phyloP scores from a whole-genome alignment of 2,113 vertebrate genomes.

The Channa argus region DNA sequence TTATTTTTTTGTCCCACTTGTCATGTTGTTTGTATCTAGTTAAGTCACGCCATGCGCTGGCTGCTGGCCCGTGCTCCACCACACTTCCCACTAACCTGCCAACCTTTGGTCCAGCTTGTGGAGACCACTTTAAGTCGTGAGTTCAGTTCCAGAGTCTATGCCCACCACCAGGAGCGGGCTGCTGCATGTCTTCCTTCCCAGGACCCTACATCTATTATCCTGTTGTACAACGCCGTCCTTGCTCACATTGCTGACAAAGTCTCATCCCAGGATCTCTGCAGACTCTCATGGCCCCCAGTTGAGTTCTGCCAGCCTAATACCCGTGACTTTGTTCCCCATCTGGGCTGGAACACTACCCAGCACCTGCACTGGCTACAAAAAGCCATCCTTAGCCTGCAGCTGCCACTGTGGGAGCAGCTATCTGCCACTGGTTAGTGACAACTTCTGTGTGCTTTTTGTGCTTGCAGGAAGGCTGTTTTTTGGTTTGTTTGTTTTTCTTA shows the following conservation, averaged over 20 bases:
- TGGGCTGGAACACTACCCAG: slow-evolving; percentile 87
- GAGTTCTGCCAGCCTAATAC: slow-evolving; percentile 88
- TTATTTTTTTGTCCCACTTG: not conserved
- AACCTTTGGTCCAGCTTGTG: slow-evolving; percentile 88
- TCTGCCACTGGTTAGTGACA: slow-evolving; percentile 79
- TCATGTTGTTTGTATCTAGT: slow-evolving; percentile 67
- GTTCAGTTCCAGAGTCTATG: slow-evolving; percentile 86
- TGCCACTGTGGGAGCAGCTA: slow-evolving; percentile 88
- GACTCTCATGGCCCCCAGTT: slow-evolving; percentile 90
- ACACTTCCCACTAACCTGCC: slow-evolving; percentile 83
- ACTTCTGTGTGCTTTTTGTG: not conserved
- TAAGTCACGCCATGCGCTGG: slow-evolving; percentile 87
- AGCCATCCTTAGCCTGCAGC: slow-evolving; percentile 88
- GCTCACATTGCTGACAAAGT: slow-evolving; percentile 85
- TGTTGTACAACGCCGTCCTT: slow-evolving; percentile 90
- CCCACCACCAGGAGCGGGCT: slow-evolving; percentile 84
- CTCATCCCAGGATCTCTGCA: slow-evolving; percentile 84
- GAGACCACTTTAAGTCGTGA: slow-evolving; percentile 86
- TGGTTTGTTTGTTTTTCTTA: not conserved
- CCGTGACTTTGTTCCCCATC: slow-evolving; percentile 85
- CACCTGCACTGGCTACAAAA: slow-evolving; percentile 90
- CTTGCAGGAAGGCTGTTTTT: not conserved
- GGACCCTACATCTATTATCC: slow-evolving; percentile 83
- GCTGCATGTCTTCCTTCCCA: slow-evolving; percentile 81
- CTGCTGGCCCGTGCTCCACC: slow-evolving; percentile 84